A percentile compares a stretch with the other conserved stretches of the same genome.
Evolutionary conservation across 2,888 invertebrate genomes (phyloP).

Genomic region (Dynastes grantii): DNA sequence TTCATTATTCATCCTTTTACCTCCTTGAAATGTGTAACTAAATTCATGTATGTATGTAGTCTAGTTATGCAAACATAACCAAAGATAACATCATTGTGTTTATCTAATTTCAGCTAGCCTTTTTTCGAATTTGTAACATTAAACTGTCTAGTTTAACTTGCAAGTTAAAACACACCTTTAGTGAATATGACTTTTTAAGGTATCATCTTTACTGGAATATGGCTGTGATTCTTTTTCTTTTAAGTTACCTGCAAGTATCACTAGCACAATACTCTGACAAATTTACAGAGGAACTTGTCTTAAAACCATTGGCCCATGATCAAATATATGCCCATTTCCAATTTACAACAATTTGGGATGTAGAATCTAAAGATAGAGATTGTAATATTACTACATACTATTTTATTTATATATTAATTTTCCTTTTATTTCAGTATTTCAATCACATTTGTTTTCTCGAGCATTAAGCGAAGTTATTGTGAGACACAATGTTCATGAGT

Average conservation of each 20-base stretch:
- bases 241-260: constrained; percentile 29
- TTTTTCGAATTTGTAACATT: not conserved
- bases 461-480: constrained; percentile 90
- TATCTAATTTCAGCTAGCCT: not conserved
- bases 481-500: constrained; percentile 88
- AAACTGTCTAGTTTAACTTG: not conserved
- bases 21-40: no score
- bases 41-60: no score
- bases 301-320: constrained; percentile 88
- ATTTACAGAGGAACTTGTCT: constrained; percentile 90
- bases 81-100: not conserved
- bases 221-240: constrained; percentile 35
- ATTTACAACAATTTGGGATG: constrained; percentile 87
- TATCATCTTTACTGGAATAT: constrained; percentile 12
- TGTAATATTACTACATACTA: constrained; percentile 72
- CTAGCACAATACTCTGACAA: constrained; percentile 72
- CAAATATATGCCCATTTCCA: constrained; percentile 94
- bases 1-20: no score
- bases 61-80: not conserved
- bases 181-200: constrained; percentile 26
- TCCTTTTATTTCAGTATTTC: constrained; percentile 76
- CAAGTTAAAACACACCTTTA: not conserved
- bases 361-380: constrained; percentile 72
- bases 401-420: constrained; percentile 56
- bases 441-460: constrained; percentile 91